Evolutionary conservation across 2,888 invertebrate genomes (phyloP).

Genomic region (Polydrusus cervinus): DNA sequence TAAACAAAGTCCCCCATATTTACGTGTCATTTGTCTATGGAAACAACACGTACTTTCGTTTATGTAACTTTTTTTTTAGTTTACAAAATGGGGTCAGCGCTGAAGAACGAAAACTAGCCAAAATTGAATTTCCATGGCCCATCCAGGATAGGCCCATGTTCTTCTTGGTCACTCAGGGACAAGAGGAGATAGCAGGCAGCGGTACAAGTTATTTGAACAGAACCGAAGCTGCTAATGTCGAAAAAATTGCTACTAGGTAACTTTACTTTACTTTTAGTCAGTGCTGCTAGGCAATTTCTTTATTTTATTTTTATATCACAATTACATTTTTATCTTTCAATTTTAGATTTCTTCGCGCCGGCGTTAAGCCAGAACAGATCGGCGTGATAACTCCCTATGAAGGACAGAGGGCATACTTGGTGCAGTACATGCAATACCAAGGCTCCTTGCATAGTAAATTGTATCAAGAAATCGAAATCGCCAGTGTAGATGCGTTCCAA

Average conservation of each 20-base stretch:
- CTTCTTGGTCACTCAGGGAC: constrained; percentile 98
- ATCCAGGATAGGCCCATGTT: constrained; percentile 97
- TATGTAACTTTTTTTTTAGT: constrained; percentile 71
- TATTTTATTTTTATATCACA: too few species aligned
- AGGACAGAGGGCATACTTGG: constrained; percentile 97
- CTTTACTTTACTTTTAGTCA: neutral
- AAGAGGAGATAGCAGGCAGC: constrained; percentile 98
- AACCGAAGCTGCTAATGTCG: constrained; percentile 98
- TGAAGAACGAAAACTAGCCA: constrained; percentile 90
- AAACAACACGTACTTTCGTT: neutral
- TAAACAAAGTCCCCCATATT: too few species aligned
- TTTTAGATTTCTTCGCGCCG: constrained; percentile 90
- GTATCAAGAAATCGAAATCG: constrained; percentile 99
- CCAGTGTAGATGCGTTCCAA: constrained; percentile 99
- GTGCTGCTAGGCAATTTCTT: too few species aligned
- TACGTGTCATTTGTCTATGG: too few species aligned
- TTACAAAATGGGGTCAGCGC: constrained; percentile 99
- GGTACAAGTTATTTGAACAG: constrained; percentile 99
- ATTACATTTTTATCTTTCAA: neutral
- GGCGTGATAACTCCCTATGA: constrained; percentile 99
- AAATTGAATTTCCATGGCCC: constrained; percentile 99
- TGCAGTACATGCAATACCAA: constrained; percentile 99
- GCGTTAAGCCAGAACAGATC: constrained; percentile 97
- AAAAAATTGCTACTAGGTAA: constrained; percentile 91
- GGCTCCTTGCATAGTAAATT: constrained; percentile 97